Base-by-base conservation (phyloP, 2,113 vertebrate species). In the Mastomys natalensis region DNA sequence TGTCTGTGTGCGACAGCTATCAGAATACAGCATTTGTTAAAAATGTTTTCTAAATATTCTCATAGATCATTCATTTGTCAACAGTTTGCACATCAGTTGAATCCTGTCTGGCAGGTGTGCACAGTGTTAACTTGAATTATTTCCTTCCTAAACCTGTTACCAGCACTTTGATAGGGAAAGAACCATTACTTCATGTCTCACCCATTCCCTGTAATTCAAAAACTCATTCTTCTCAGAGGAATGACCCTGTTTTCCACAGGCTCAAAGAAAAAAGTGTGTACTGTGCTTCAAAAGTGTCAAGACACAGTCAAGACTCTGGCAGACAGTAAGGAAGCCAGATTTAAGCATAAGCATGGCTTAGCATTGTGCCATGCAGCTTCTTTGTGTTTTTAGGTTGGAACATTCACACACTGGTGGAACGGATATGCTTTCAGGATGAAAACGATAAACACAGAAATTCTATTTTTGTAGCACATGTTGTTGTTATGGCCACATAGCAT, bases 41-140 rank as follows among this genome's bases (percentile, higher is more conserved):
- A 43, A 43, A 96, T 95, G 60, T 93, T 96, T 97, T 92, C 51
- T 95, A 97, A 97, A 97, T n/a, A 86, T 96, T 85, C 82, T 93
- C 51, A 10, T 89, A 82, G 89, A 90, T 88, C 94, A 95, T 96
- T 93, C 62, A 78, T 94, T 90, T 96, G 86, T 95, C 96, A 94
- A 92, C 80, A 90, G 68, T 81, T 85, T 96, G 77, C 93, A 95
- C 60, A 97, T 24, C 58, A 34, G 22, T 92, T 95, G 87, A 77
- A 55, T 19, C 3, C 93, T 94, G 66, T 93, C 94, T 96, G 92
- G 86, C 93, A 96, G 78, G 66, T 93, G 81, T 81, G 58, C 89
- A 76, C 81, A 70, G 58, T 62, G 82, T 77, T 81, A 37, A 72
- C 90, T 53, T 96, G 93, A 87, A 11, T 89, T 96, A 91, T 93